Percentiles rank a stretch among this genome's conserved stretches.
phyloP scores from a whole-genome alignment of 2,797 vertebrate genomes.

The Pseudochirops cupreus region DNA sequence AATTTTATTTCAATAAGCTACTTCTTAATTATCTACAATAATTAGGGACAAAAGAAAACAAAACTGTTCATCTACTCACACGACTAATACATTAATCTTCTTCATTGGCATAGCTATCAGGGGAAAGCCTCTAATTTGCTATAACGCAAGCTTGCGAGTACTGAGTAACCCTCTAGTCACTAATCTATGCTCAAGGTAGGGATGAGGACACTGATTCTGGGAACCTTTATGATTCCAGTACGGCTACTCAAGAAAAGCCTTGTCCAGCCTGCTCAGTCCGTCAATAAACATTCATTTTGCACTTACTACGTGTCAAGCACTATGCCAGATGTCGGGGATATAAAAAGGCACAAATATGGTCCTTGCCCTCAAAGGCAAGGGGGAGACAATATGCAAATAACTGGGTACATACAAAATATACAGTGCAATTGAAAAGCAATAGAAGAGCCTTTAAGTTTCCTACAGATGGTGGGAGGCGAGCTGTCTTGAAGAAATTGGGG shows the following conservation, averaged over 20 bases:
- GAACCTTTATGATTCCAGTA: background rate
- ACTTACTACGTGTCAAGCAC: background rate
- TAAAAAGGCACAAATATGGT: background rate
- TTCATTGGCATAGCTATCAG: background rate
- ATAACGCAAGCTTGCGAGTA: background rate
- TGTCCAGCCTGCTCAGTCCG: background rate
- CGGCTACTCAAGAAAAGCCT: background rate
- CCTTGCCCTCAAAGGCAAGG: too few species aligned
- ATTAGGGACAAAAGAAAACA: background rate
- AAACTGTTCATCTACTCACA: background rate
- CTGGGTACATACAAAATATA: background rate
- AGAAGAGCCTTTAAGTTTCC: background rate
- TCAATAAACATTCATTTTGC: background rate
- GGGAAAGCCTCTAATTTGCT: background rate
- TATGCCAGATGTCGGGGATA: background rate
- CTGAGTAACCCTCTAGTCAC: background rate
- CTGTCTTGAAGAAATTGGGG: background rate
- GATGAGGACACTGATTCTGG: background rate
- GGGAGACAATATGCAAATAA: too few species aligned
- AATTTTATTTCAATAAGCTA: background rate
- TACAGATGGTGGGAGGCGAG: background rate
- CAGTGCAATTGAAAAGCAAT: background rate
- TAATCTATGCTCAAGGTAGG: background rate
- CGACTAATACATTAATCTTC: background rate
- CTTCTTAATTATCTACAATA: constrained; percentile 14